Evolutionary conservation across 2,113 vertebrate species (phyloP).

Genomic region (Grallaria varia): DNA sequence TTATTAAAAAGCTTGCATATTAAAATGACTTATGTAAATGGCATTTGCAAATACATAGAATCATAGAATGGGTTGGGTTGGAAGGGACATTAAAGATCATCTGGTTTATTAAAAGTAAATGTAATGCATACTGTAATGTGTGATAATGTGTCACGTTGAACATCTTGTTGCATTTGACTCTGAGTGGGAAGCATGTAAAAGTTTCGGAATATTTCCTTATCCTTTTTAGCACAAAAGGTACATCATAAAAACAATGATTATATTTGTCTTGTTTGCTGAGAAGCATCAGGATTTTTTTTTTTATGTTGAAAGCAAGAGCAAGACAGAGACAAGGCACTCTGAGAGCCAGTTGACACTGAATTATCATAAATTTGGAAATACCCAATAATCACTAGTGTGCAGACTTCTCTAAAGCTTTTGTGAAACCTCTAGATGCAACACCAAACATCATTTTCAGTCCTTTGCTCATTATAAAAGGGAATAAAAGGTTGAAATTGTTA

Average conservation of each 20-base stretch:
- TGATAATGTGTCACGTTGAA: not conserved
- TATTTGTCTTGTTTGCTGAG: constrained; percentile 38
- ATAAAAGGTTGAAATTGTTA: not conserved
- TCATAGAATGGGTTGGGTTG: not conserved
- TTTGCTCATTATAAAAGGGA: not conserved
- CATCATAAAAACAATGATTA: not conserved
- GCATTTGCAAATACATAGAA: not conserved
- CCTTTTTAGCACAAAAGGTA: constrained; percentile 15
- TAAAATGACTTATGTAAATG: not conserved
- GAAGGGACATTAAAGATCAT: not conserved
- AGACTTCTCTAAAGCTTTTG: constrained; percentile 1
- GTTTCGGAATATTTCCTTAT: not conserved
- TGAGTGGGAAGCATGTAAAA: constrained; percentile 16
- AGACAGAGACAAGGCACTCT: constrained; percentile 16
- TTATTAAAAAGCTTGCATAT: not conserved
- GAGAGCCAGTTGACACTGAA: not conserved
- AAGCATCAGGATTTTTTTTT: constrained; percentile 6
- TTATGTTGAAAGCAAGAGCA: constrained; percentile 38
- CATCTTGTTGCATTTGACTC: not conserved
- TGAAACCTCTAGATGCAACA: not conserved
- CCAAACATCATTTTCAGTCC: not conserved
- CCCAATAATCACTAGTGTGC: constrained; percentile 2
- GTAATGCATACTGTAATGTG: not conserved
- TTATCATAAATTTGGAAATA: constrained; percentile 49
- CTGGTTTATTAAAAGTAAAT: not conserved